Evolutionary conservation across 2,113 vertebrate genomes (phyloP), one percentile per base, ranked within the genome.

Genomic region (Chloroceryle aenea): DNA sequence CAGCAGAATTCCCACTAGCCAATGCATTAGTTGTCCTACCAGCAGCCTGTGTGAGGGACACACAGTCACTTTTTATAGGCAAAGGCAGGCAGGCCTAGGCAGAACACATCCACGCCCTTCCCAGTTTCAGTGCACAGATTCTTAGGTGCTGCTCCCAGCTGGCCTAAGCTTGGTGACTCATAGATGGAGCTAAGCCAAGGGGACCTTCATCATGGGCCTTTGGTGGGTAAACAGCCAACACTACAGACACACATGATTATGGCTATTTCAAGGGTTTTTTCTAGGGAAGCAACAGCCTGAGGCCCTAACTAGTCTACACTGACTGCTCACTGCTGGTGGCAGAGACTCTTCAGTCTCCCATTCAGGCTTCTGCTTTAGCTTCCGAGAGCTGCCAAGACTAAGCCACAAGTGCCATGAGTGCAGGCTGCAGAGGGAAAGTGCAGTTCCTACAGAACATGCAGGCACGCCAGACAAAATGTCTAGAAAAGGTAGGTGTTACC

Each of bases 1-100:
- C 12, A 63, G 18, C 29, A 72, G 66, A 87, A 75, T 61, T 72
- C n/a, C 48, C 17, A 45, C 15, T 3, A 61, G 13, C 19, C 7
- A 47, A 71, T 38, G 23, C 4, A 12, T 45, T 29, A 66, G 12
- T 18, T 4, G 7, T 40, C 21, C 22, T 30, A 66, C 10, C 18
- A 50, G 30, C 25, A 50, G 30, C 25, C 10, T n/a, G 8, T 0
- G 0, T 43, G 27, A 68, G 43, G 34, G 38, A 36, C 34, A 81
- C 20, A 5, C 0, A 1, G 48, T 9, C 5, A 21, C 4, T 48
- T 92, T 45, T 53, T 42, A 6, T 13, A 20, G 38, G 10, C 12
- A 2, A 64, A 69, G 40, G 19, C 26, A 76, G 14, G 32, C 43
- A 77, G 53, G 12, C 20, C 30, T 9, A 45, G 10, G 4, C 40